Evolutionary conservation across 2,113 vertebrate species (phyloP).

Genomic region (Hemicordylus capensis): DNA sequence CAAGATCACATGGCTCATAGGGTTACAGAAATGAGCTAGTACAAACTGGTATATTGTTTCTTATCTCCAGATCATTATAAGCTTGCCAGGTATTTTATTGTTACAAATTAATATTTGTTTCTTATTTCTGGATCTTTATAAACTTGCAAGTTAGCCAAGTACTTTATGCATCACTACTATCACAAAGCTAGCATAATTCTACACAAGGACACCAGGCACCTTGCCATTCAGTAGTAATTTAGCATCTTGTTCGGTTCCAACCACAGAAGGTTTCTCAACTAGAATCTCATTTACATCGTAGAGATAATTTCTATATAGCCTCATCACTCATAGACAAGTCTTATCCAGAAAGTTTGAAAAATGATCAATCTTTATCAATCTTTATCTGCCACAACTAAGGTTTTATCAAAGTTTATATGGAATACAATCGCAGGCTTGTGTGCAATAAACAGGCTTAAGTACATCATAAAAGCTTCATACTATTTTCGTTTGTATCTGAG

Average conservation of each 20-base stretch:
- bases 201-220: too few species aligned
- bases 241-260: not conserved
- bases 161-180: too few species aligned
- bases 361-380: not conserved
- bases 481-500: not conserved
- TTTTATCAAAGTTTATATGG: not conserved
- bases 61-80: too few species aligned
- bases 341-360: not conserved
- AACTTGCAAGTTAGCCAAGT: too few species aligned
- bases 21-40: too few species aligned
- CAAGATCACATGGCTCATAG: too few species aligned
- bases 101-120: too few species aligned
- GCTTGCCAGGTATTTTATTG: too few species aligned
- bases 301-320: not conserved
- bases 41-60: too few species aligned
- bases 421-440: not conserved
- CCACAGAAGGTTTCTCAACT: not conserved
- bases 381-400: not conserved
- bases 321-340: not conserved
- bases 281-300: not conserved
- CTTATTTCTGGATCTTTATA: too few species aligned
- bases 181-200: too few species aligned
- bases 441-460: not conserved
- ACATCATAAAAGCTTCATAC: not conserved
- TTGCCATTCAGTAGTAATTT: not conserved